These are phyloP conservation scores for Ditylenchus dipsaci DNA, from an alignment of 1,140 invertebrate genomes.

Conservation along the genomic window DNA sequence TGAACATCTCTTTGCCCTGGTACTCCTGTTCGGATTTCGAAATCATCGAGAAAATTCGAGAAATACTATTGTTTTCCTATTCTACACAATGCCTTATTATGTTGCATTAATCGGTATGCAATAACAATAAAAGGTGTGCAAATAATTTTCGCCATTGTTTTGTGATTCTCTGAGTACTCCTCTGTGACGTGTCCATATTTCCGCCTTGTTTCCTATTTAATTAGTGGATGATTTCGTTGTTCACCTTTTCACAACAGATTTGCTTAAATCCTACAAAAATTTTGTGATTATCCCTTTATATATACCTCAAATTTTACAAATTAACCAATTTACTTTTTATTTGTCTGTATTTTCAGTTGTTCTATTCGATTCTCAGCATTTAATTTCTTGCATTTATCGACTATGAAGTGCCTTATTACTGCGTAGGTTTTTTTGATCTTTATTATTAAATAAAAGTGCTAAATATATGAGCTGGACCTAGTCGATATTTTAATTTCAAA, in stretches of 20 bases:
- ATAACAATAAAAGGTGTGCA: neutral
- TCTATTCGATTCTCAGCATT: neutral
- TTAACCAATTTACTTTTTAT: neutral
- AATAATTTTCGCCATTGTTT: neutral
- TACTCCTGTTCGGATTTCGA: no score
- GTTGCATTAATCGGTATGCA: neutral
- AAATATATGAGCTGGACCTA: neutral
- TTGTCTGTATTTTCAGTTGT: neutral
- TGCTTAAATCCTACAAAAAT: neutral
- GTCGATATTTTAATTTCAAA: no score
- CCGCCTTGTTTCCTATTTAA: conserved; percentile 1
- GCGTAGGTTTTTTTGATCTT: neutral
- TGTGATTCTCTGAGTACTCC: neutral
- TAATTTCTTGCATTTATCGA: neutral
- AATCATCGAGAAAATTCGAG: no score
- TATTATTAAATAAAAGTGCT: neutral
- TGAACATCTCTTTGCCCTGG: no score
- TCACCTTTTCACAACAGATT: neutral
- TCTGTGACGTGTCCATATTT: neutral
- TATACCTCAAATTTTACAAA: neutral
- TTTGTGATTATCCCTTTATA: neutral
- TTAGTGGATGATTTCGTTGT: no score
- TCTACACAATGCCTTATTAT: neutral
- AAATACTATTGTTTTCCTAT: no score
- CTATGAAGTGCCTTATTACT: neutral